Evolutionary conservation across 2,113 vertebrate species (phyloP).

Genomic region (Anser cygnoides): DNA sequence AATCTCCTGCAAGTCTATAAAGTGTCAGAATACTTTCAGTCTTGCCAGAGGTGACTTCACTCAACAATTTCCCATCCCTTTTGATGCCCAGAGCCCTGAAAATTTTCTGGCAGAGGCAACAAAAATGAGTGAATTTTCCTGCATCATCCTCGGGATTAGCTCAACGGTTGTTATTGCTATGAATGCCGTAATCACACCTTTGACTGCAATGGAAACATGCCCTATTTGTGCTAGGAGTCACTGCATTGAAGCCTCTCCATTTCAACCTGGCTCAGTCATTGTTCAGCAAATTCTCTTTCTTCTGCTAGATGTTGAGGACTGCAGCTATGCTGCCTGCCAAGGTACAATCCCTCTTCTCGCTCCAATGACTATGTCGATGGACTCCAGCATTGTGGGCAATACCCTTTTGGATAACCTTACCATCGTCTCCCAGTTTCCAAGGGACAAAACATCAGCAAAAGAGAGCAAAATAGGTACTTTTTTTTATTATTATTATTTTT

Average conservation of each 20-base stretch:
- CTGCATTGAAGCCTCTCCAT: fast-evolving
- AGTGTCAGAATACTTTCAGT: background rate
- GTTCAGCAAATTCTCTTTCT: background rate
- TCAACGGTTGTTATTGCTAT: background rate
- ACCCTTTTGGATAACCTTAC: background rate
- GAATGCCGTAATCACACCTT: background rate
- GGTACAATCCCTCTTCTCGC: background rate
- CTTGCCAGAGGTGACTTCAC: background rate
- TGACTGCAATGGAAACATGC: background rate
- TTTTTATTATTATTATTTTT: background rate
- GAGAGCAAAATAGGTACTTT: too few species aligned
- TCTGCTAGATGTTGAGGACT: fast-evolving
- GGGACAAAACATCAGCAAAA: background rate
- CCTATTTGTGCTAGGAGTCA: background rate
- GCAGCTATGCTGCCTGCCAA: fast-evolving
- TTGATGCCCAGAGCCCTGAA: background rate
- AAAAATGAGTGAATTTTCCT: background rate
- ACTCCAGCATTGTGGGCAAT: background rate
- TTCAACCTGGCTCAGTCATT: background rate
- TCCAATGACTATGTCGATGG: background rate
- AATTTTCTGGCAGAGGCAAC: background rate
- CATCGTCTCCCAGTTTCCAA: background rate
- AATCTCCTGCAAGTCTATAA: background rate
- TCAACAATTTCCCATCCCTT: background rate
- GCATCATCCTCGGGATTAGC: background rate